A percentile compares a stretch with the other conserved stretches of the same genome.
phyloP scores from a whole-genome alignment of 2,113 vertebrate genomes.

The Platysteira castanea region DNA sequence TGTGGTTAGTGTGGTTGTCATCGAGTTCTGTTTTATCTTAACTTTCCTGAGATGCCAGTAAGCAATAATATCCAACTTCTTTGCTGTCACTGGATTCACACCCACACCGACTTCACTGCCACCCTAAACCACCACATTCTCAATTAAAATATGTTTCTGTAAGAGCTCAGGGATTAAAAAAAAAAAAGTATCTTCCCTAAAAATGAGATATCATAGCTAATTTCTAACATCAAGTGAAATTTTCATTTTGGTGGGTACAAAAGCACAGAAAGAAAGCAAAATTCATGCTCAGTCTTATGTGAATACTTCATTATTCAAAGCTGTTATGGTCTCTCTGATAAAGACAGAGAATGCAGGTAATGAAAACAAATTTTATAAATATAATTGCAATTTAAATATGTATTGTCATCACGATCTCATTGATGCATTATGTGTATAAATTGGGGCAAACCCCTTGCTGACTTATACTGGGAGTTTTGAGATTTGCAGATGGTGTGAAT shows the following conservation, averaged over 20 bases:
- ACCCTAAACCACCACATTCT: not conserved
- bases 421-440: not conserved
- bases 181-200: not conserved
- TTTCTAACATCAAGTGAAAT: not conserved
- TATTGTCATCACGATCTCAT: not conserved
- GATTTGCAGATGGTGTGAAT: slow-evolving; percentile 5
- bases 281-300: not conserved
- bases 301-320: not conserved
- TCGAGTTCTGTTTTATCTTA: slow-evolving; percentile 1
- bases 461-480: not conserved
- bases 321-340: not conserved
- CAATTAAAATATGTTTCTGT: not conserved
- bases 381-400: not conserved
- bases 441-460: not conserved
- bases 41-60: not conserved
- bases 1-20: not conserved
- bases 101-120: not conserved
- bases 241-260: not conserved
- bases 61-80: slow-evolving; percentile 4
- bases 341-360: not conserved
- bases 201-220: not conserved
- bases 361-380: slow-evolving; percentile 2
- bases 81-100: slow-evolving; percentile 26
- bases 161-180: not conserved
- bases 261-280: not conserved